phyloP scores from a whole-genome alignment of 1,140 invertebrate genomes.

The Drosophila ercepeae region DNA sequence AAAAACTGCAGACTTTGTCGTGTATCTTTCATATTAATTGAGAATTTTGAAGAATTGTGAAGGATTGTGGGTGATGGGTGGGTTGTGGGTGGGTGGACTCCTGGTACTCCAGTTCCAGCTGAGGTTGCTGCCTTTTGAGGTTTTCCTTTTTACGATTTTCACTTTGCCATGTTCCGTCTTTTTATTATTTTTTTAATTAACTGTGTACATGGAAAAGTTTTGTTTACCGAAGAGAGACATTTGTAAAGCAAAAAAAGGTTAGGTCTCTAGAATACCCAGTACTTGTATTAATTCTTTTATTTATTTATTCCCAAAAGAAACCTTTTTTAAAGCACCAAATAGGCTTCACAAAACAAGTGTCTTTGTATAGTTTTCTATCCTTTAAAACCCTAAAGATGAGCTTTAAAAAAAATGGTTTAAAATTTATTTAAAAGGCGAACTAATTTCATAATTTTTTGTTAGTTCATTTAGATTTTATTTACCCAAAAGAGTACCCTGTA shows the following conservation, averaged over 20 bases:
- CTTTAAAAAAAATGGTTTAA: too few relatives aligned
- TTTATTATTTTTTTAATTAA: slow-evolving; percentile 67
- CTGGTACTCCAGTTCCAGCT: slow-evolving; percentile 46
- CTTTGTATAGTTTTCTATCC: too few relatives aligned
- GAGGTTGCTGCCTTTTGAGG: slow-evolving; percentile 30
- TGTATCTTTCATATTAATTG: slow-evolving; percentile 71
- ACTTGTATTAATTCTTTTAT: too few relatives aligned
- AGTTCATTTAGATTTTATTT: neutral
- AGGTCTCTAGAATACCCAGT: neutral
- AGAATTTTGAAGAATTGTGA: slow-evolving; percentile 17
- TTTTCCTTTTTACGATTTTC: slow-evolving; percentile 33
- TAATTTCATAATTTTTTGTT: neutral
- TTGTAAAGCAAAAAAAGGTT: neutral
- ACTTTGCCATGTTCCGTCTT: slow-evolving; percentile 58
- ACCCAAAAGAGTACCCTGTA: neutral
- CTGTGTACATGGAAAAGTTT: slow-evolving; percentile 68
- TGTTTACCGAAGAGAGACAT: slow-evolving; percentile 50
- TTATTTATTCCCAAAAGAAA: too few relatives aligned
- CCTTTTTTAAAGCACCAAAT: too few relatives aligned
- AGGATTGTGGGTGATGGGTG: neutral
- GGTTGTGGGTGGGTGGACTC: slow-evolving; percentile 14
- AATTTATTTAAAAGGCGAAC: too few relatives aligned
- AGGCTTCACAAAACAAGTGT: too few relatives aligned
- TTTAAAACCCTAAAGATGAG: too few relatives aligned
- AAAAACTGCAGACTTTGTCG: slow-evolving; percentile 38